Percentiles rank a stretch among this genome's conserved stretches.
These are phyloP conservation scores for Ornithoptera alexandrae DNA, from an alignment of 2,888 invertebrate species.

Conservation along the genomic window DNA sequence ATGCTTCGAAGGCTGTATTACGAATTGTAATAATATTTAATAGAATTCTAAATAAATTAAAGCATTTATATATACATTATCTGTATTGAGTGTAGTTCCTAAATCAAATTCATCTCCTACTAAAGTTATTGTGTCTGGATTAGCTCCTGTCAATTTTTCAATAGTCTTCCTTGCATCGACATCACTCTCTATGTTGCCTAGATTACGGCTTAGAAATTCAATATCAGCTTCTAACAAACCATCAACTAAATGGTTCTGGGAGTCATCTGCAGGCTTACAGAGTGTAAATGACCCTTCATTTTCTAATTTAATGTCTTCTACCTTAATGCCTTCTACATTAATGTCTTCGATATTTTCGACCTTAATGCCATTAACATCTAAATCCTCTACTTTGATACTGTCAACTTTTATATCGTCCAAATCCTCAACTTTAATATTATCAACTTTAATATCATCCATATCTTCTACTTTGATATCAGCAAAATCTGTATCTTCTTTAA, in stretches of 20 bases:
- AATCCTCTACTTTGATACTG: conserved; percentile 68
- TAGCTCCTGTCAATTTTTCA: conserved; percentile 72
- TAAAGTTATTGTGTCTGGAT: conserved; percentile 70
- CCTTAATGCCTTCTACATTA: conserved; percentile 63
- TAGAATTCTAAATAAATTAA: too few species aligned
- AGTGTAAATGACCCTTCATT: conserved; percentile 63
- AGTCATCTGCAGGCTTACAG: conserved; percentile 62
- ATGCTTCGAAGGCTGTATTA: too few species aligned
- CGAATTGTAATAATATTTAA: too few species aligned
- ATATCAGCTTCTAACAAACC: conserved; percentile 74
- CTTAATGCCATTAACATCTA: conserved; percentile 63
- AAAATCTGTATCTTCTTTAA: conserved; percentile 67
- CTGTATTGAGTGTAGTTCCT: conserved; percentile 69
- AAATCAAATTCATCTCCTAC: conserved; percentile 75
- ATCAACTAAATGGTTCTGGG: conserved; percentile 66
- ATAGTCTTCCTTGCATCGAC: conserved; percentile 77
- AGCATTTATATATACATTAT: conserved; percentile 45
- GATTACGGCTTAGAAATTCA: conserved; percentile 72
- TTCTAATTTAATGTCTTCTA: conserved; percentile 71
- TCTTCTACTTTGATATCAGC: conserved; percentile 74
- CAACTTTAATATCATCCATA: conserved; percentile 72
- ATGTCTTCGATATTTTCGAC: conserved; percentile 68
- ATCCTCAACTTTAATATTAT: conserved; percentile 68
- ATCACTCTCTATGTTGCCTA: conserved; percentile 75
- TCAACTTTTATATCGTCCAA: conserved; percentile 67